These are phyloP conservation scores for Zygothrica quintamaculata DNA, from an alignment of 2,888 invertebrate genomes.

Conservation along the genomic window DNA sequence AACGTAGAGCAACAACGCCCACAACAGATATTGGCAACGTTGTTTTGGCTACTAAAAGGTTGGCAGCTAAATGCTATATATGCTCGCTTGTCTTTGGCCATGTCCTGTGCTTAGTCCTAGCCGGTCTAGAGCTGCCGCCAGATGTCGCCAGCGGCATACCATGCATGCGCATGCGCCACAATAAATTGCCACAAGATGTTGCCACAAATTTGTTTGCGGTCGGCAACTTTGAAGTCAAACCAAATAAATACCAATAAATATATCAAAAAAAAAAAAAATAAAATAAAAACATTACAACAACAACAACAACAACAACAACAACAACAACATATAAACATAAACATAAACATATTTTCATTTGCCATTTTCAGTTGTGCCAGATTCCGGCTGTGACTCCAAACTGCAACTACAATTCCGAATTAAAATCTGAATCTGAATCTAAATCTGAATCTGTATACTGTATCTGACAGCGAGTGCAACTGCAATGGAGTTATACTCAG, in stretches of 20 bases:
- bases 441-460: conserved; percentile 8
- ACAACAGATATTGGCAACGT: conserved; percentile 29
- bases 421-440: background rate
- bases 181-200: conserved; percentile 68
- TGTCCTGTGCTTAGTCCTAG: conserved; percentile 53
- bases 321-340: too few species aligned
- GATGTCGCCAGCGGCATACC: conserved; percentile 59
- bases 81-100: background rate
- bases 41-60: conserved; percentile 28
- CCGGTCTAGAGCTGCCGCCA: conserved; percentile 50
- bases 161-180: conserved; percentile 56
- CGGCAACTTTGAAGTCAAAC: conserved; percentile 63
- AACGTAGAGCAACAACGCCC: conserved; percentile 1
- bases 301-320: too few species aligned
- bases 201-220: conserved; percentile 37
- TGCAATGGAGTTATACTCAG: too few species aligned
- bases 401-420: conserved; percentile 1
- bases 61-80: conserved; percentile 6
- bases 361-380: conserved; percentile 42
- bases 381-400: conserved; percentile 19
- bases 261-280: conserved; percentile 48
- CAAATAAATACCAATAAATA: conserved; percentile 75
- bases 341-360: conserved; percentile 17
- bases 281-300: background rate
- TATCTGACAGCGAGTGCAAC: too few species aligned